Conservation (phyloP, 2,888 invertebrate species). For the Salpingus planirostris region DNA sequence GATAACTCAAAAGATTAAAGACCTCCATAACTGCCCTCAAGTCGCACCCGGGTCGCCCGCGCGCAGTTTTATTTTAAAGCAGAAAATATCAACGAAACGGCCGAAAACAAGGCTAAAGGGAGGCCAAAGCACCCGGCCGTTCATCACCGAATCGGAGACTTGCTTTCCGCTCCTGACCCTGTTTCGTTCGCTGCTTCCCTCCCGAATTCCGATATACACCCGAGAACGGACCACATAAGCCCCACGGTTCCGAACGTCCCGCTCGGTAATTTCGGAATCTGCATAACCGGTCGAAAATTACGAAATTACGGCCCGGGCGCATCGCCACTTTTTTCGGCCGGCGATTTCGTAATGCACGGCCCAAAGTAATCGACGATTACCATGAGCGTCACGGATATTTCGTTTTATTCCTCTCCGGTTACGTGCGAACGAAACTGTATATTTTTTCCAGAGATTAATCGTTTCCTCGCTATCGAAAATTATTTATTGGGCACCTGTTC, state of each 20-base stretch:
- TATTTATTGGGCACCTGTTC: no score
- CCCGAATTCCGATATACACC: constrained; percentile 9
- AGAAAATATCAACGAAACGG: constrained; percentile 9
- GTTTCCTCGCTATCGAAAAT: no score
- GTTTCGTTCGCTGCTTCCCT: constrained; percentile 16
- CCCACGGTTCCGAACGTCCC: not conserved
- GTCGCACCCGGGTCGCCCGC: no score
- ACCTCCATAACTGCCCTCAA: no score
- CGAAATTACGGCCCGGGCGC: no score
- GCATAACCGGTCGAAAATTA: constrained; percentile 9
- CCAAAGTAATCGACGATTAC: no score
- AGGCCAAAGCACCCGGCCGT: constrained; percentile 20
- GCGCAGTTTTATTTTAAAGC: constrained; percentile 6
- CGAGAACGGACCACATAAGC: constrained; percentile 4
- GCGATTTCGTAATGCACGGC: no score
- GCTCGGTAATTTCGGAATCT: constrained; percentile 4
- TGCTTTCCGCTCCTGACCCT: constrained; percentile 25
- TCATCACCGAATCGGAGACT: constrained; percentile 26
- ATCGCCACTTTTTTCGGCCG: no score
- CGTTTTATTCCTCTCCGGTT: no score
- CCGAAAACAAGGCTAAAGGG: constrained; percentile 12
- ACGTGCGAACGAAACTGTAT: no score
- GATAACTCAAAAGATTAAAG: no score
- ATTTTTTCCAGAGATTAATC: no score
- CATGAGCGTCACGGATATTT: not conserved